phyloP scores from a whole-genome alignment of 2,797 vertebrate species.

The Brotula barbata region DNA sequence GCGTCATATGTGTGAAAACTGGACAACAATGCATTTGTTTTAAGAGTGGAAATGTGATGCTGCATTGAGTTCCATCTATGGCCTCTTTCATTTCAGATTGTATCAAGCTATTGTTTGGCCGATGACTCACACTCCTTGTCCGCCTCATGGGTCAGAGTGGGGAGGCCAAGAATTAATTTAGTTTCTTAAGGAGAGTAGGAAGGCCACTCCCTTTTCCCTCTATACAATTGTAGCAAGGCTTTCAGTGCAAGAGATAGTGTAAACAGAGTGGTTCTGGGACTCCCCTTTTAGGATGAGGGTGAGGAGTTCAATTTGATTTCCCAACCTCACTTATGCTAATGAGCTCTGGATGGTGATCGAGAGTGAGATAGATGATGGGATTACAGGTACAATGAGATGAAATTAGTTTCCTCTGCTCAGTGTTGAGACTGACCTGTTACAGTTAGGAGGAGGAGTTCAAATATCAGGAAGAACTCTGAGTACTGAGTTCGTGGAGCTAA shows the following conservation, averaged over 20 bases:
- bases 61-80: constrained; percentile 14
- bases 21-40: constrained; percentile 27
- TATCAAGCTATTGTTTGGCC: constrained; percentile 43
- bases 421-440: no score
- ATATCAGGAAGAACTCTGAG: no score
- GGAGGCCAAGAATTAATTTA: constrained; percentile 51
- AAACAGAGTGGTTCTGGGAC: not conserved
- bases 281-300: no score
- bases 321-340: no score
- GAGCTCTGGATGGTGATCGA: no score
- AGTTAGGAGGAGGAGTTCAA: no score
- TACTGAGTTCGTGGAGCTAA: no score
- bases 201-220: not conserved
- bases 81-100: constrained; percentile 36
- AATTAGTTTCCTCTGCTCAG: no score
- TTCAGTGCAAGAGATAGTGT: not conserved
- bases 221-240: constrained; percentile 2
- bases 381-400: no score
- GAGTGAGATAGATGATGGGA: no score
- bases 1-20: constrained; percentile 15
- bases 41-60: constrained; percentile 23
- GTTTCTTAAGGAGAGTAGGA: constrained; percentile 22
- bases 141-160: constrained; percentile 38
- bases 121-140: constrained; percentile 54
- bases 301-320: no score